phyloP scores from a whole-genome alignment of 2,797 vertebrate genomes.

The Chrosomus eos region DNA sequence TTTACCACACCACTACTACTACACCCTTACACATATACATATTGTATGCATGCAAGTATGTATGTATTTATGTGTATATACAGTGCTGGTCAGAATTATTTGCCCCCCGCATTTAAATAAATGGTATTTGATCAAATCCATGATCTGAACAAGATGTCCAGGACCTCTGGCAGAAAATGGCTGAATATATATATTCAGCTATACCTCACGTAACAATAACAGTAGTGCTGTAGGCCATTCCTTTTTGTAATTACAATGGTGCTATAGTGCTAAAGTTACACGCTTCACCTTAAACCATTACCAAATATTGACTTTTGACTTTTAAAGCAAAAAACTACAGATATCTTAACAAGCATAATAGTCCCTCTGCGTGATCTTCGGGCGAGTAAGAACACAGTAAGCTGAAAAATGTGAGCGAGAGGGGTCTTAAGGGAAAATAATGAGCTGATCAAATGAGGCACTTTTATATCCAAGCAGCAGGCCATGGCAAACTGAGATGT shows the following conservation, averaged over 20 bases:
- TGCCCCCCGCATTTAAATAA: no score
- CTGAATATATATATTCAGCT: no score
- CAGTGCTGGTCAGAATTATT: no score
- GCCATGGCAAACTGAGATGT: slow-evolving; percentile 42
- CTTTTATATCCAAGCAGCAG: slow-evolving; percentile 34
- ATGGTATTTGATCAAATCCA: no score
- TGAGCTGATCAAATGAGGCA: slow-evolving; percentile 48
- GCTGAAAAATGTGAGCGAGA: slow-evolving; percentile 3
- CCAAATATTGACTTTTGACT: not conserved
- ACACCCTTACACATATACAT: no score
- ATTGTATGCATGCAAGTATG: no score
- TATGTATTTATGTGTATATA: no score
- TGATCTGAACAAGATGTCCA: no score
- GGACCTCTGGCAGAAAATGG: no score
- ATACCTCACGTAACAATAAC: not conserved
- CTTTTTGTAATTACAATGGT: not conserved
- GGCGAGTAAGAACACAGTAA: not conserved
- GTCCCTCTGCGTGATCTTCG: not conserved
- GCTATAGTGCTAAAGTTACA: not conserved
- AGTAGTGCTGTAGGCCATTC: not conserved
- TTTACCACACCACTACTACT: not conserved
- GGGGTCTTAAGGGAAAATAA: slow-evolving; percentile 43
- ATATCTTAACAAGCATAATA: not conserved
- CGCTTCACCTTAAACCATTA: not conserved
- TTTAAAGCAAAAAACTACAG: not conserved